Evolutionary conservation across 2,113 vertebrate genomes (phyloP), one percentile per base, ranked within the genome.

Genomic region (Rhinolophus ferrumequinum): DNA sequence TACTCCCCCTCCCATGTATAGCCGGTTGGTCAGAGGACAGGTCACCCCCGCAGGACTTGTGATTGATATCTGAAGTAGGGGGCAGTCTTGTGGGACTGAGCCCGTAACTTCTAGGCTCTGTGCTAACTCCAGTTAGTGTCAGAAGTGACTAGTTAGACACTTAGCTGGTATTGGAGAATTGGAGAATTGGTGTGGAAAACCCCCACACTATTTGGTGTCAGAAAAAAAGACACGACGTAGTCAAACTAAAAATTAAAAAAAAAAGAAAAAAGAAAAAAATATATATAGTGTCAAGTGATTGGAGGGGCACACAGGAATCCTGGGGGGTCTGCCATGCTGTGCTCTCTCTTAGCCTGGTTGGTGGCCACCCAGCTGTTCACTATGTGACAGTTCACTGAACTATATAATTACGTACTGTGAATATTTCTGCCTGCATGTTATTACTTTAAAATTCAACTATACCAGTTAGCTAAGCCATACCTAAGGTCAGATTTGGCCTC

Each of bases 291-390:
- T 62, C 66, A 6, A 35, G 14, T 2, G 85, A 26, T 12, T 16
- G 12, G 47, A 87, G 30, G 82, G 41, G 33, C 41, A 6, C 1
- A 0, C 6, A 72, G 67, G 44, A 6, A 0, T 19, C 19, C 33
- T 56, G 18, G 52, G 28, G 60, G 5, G 8, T 22, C 28, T 0
- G 6, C 64, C 13, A 0, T 35, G 69, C 41, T 1, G 1, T 0
- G 28, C 15, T 2, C 1, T 9, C 50, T 19, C 47, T 18, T 0
- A 1, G 50, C 66, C 70, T 44, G 5, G 3, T 3, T 16, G 10
- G 21, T 2, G 14, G 35, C 22, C 1, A 10, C 18, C 16, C 19
- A 10, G n/a, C 14, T 62, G 24, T 11, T 19, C 6, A 3, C 79
- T 6, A 44, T 1, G 16, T 1, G 44, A 56, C 10, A 6, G 21